Conservation (phyloP, 2,797 vertebrate species). For the Poecilia gillii region DNA sequence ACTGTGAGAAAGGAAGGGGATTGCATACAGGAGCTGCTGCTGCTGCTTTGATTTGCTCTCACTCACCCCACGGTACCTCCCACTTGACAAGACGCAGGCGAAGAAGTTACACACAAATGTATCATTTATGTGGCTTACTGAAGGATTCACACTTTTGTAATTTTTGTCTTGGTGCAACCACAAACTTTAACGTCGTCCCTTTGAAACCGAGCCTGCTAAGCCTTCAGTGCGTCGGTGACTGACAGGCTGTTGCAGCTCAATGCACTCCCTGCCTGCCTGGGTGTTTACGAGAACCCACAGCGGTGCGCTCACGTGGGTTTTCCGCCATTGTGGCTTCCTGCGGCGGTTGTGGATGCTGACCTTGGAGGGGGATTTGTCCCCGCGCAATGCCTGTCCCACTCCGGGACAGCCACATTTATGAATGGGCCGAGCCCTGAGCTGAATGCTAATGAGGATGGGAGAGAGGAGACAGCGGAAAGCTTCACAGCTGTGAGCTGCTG, state of each 20-base stretch:
- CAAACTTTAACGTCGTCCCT: neutral
- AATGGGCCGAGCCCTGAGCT: conserved; percentile 65
- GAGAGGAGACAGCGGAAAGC: conserved; percentile 43
- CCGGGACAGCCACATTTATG: conserved; percentile 65
- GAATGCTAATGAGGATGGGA: conserved; percentile 61
- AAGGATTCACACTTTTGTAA: neutral
- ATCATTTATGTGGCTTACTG: neutral
- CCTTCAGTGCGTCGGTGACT: conserved; percentile 9
- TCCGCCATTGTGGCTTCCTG: conserved; percentile 36
- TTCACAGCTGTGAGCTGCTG: conserved; percentile 11
- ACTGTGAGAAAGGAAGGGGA: conserved; percentile 12
- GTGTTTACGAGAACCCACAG: conserved; percentile 1
- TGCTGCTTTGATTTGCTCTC: conserved; percentile 39
- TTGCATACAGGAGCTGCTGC: conserved; percentile 18
- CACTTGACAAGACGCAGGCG: conserved; percentile 22
- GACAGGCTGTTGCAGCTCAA: conserved; percentile 16
- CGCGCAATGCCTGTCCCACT: conserved; percentile 54
- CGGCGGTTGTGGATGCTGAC: conserved; percentile 55
- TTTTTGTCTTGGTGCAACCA: neutral
- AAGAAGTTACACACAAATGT: conserved; percentile 15
- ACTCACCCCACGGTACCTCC: conserved; percentile 28
- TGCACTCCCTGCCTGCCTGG: neutral
- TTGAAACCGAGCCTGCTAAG: neutral
- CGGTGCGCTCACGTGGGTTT: conserved; percentile 19
- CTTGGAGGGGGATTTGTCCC: conserved; percentile 69